Base-by-base conservation (phyloP, 1,140 invertebrate species). In the Asobara japonica region DNA sequence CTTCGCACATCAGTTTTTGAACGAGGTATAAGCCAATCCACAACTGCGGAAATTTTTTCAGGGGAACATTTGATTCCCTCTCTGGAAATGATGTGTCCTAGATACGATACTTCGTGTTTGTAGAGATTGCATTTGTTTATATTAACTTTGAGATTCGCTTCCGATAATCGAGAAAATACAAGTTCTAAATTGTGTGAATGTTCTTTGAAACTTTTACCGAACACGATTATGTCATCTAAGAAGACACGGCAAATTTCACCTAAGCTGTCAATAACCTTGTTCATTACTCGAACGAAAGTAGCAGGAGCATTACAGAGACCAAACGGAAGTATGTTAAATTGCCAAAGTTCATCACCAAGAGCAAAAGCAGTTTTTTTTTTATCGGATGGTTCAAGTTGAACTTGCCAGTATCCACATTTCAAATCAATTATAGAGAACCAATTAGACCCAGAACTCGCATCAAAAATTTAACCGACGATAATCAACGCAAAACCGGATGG, bases 281-380 rank as follows among this genome's bases (percentile, higher is more conserved):
- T 25, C 29, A 64, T 64, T 1, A 64, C 16, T 30, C 61, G 13
- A 20, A 64, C 25, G 25, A 31, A 64, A 74, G 18, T 56, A 22
- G 48, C 48, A 1, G 48, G 18, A 22, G 48, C 48, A 56, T 56
- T 22, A 22, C 48, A 76, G 0, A 87, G 69, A 13, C 84, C 84
- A 77, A 86, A 86, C 6, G 84, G 80, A 78, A 88, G 84, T 0
- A 77, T 51, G 10, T 65, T 80, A 67, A 78, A 83, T 69, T 79
- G 77, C 69, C 77, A 84, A 18, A 79, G 68, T 16, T 76, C 81
- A 13, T 77, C 74, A 0, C 79, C 78, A 6, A 81, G 78, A 0
- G 76, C 76, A 76, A 89, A 88, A 0, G 87, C 86, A 0, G 88
- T 88, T 64, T 86, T 84, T 29, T 79, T 33, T 10, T 71, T 80